Evolutionary conservation across 35 echinoderm and acorn worm genomes (phyloP), one percentile per base, ranked within the genome.

Genomic region (Diadema setosum): DNA sequence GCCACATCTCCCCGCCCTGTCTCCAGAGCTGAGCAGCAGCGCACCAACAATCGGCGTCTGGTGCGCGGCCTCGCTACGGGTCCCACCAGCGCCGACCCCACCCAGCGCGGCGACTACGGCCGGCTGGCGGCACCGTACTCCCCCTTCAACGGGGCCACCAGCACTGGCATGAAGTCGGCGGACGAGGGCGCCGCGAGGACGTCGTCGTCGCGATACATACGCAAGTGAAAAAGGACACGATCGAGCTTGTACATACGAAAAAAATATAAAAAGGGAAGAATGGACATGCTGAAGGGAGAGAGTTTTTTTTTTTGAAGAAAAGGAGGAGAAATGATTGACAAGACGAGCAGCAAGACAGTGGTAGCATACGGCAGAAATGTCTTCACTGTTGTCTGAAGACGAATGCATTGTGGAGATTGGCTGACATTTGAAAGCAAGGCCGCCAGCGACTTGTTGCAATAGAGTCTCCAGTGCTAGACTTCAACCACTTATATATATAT

Each of bases 1-100:
- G 74, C 67, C 83, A 91, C 96, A 70, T 99, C 96, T 85, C 93
- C 96, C 89, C 96, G 96, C 90, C 96, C 96, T 94, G 87, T 94
- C 44, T 99, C 96, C 33, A 65, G 96, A 87, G 96, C 96, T 18
- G 96, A 99, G 39, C 89, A 89, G 52, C 96, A 99, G 61, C 87
- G 96, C 46, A 86, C 92, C 36, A 93, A 95, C 49, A 99, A 93
- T 61, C 89, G 96, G 57, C 86, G 96, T 42, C 90, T 99, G 9
- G 93, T 95, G 70, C 67, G 96, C 24, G 96, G 96, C 14, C 81
- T 95, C 24, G 92, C 96, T 6, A 92, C 91, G 9, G 82, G 64
- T n/a, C 85, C 81, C 8, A 75, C 90, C 56, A 94, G 89, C 32
- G 92, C 89, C 18, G 92, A 94, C 59, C 92, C 86, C 25, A 18